A percentile compares a stretch with the other conserved stretches of the same genome.
These are phyloP conservation scores for Chaenogobius annularis DNA, from an alignment of 2,113 vertebrate genomes.

Conservation along the genomic window DNA sequence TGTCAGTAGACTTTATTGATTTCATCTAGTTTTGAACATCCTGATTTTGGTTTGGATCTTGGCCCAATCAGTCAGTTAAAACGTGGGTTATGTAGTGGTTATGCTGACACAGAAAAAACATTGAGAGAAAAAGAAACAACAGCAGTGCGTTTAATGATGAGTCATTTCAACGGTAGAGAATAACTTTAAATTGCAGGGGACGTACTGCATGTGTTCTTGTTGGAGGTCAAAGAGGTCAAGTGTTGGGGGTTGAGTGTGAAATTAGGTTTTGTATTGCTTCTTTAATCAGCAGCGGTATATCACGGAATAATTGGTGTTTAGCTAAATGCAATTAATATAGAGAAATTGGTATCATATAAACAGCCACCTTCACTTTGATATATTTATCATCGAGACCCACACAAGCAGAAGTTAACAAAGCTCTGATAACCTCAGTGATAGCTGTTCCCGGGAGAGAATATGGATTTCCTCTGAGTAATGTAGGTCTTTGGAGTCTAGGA, in stretches of 20 bases:
- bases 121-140: neutral
- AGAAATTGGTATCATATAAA: slow-evolving; percentile 22
- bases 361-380: slow-evolving; percentile 17
- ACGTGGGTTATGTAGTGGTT: no score
- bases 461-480: slow-evolving; percentile 55
- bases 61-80: no score
- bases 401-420: slow-evolving; percentile 37
- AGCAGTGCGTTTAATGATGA: no score
- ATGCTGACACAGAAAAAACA: neutral
- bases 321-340: slow-evolving; percentile 17
- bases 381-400: neutral
- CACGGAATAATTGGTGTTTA: slow-evolving; percentile 20
- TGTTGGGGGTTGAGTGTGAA: neutral
- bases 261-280: neutral
- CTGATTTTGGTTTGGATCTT: no score
- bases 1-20: no score
- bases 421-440: slow-evolving; percentile 66
- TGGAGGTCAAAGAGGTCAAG: slow-evolving; percentile 1
- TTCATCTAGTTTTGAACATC: no score
- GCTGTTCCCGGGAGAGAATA: slow-evolving; percentile 41
- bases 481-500: slow-evolving; percentile 60
- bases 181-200: neutral
- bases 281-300: slow-evolving; percentile 4
- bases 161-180: neutral
- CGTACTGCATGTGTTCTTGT: neutral